Evolutionary conservation across 2,113 vertebrate species (phyloP), one percentile per base, ranked within the genome.

Genomic region (Hippotragus niger): DNA sequence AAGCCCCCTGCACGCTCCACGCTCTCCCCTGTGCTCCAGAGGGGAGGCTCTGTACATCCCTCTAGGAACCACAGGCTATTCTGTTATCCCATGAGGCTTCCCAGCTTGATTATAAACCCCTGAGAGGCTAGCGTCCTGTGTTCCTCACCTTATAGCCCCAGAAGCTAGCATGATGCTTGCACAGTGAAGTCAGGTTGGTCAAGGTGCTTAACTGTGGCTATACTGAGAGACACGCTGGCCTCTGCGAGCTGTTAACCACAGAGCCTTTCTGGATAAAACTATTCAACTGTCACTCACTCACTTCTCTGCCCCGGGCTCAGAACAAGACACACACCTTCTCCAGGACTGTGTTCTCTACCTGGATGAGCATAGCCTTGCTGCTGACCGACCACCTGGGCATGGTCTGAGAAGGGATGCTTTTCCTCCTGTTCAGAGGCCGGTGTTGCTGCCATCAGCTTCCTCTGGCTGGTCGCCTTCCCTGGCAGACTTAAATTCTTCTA

Each of bases 381-480:
- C 53, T 84, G 78, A 55, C 87, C 31, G 21, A 85, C 45, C 92
- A 58, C 92, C 64, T 23, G 21, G 82, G 80, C 10, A 0, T 76
- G 84, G 64, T 36, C 4, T 93, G 82, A 85, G 90, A 92, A 88
- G 5, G 23, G 74, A 95, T 78, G 84, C 76, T 92, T 92, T 83
- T 78, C 96, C 82, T 97, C 81, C 76, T 94, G 80, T 96, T 94
- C 95, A 71, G 97, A 94, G 92, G 91, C 33, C 40, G 29, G 88
- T 5, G 40, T 94, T 92, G 92, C 95, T 58, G 21, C 53, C 43
- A 0, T 31, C 67, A n/a, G 64, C 82, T 71, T 78, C 84, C 93
- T 83, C 82, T 86, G 85, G 33, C 21, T 88, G 16, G 5, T 45
- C 6, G 27, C 50, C 62, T 94, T 57, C 64, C 84, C 64, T 45